Evolutionary conservation across 2,888 invertebrate genomes (phyloP), one percentile per base, ranked within the genome.

Genomic region (Trypoxylon attenuatum): DNA sequence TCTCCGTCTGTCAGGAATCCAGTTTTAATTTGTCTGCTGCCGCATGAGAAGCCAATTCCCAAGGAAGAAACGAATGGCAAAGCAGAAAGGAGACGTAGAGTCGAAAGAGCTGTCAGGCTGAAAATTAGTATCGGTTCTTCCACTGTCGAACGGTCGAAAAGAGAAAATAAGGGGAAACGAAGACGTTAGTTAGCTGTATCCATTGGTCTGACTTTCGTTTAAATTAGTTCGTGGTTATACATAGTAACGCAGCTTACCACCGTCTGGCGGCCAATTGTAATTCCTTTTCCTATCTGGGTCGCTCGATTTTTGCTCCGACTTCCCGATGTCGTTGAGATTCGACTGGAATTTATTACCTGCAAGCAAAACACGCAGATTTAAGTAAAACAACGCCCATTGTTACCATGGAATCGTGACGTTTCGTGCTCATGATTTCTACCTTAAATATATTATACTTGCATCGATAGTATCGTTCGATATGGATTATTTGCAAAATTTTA

Each of bases 301-400:
- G 45, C 71, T 79, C n/a, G 84, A 83, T 57, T 86, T 87, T 63
- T 87, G 87, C 73, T 88, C 87, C 50, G 87, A 87, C 70, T 87
- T 88, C 71, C 84, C 87, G 68, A 87, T 84, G 60, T 87, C 87
- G 73, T 87, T 87, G 55, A 88, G 79, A 73, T 86, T 87, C 19
- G 86, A 86, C 71, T 85, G 84, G 56, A 78, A 79, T 73, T 87
- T 86, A 47, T 74, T 80, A 58, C 85, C 87, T 85, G 82, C 15
- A 79, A 80, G 43, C 45, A 64, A 51, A 67, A 56, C 38, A 56
- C 29, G 43, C 8, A 15, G 50, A 41, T 53, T 43, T 56, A 45
- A 29, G 54, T 33, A 18, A 33, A 43, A 29, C 43, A 19, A 42
- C 49, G 38, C 21, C n/a, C n/a, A n/a, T n/a, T n/a, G n/a, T n/a